Conservation (phyloP, 2,888 invertebrate species). For the Beris chalybata region DNA sequence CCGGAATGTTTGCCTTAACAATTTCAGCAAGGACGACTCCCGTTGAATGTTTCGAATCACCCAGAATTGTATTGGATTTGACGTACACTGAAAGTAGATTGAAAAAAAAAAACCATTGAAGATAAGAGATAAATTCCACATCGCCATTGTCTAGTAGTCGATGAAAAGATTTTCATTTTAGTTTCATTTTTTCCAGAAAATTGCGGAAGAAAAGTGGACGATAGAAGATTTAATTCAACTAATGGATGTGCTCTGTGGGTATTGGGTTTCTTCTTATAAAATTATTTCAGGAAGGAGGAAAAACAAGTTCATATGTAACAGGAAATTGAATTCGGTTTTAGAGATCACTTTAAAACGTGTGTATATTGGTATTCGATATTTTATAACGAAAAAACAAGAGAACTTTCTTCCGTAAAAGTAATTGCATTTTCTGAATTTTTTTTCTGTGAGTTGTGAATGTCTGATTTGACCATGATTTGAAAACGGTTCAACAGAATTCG, state of each 20-base stretch:
- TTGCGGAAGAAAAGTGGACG: background rate
- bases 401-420: too few species aligned
- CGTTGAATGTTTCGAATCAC: conserved; percentile 74
- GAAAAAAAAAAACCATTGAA: conserved; percentile 8
- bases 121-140: background rate
- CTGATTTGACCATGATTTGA: too few species aligned
- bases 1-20: conserved; percentile 86
- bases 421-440: too few species aligned
- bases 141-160: background rate
- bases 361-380: too few species aligned
- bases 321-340: too few species aligned
- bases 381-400: too few species aligned
- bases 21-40: conserved; percentile 88
- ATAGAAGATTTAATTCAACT: background rate
- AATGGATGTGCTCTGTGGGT: background rate
- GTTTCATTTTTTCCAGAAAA: background rate
- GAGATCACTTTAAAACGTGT: too few species aligned
- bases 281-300: too few species aligned
- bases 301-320: too few species aligned
- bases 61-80: conserved; percentile 79
- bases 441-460: too few species aligned
- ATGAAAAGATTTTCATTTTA: conserved; percentile 3
- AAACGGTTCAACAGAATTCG: too few species aligned
- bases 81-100: conserved; percentile 67
- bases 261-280: too few species aligned